A percentile compares a stretch with the other conserved stretches of the same genome.
Conservation (phyloP, 2,888 invertebrate species). For the Idaea straminata region DNA sequence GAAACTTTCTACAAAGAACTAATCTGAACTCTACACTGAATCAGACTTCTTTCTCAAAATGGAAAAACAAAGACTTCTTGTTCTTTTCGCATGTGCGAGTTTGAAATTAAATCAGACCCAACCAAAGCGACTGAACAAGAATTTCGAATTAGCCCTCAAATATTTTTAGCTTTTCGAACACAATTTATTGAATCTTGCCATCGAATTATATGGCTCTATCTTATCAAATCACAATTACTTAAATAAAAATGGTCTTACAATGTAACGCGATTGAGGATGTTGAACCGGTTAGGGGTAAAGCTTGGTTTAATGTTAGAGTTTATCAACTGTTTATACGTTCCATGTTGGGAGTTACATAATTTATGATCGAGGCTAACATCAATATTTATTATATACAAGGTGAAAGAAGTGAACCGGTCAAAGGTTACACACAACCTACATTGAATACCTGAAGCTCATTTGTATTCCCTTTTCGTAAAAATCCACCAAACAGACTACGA, state of each 20-base stretch:
- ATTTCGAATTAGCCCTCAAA: slow-evolving; percentile 48
- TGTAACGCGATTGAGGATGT: slow-evolving; percentile 38
- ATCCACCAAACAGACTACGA: slow-evolving; percentile 23
- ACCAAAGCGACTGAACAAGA: slow-evolving; percentile 37
- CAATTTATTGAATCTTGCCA: slow-evolving; percentile 52
- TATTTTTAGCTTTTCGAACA: slow-evolving; percentile 36
- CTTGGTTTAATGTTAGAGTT: slow-evolving; percentile 44
- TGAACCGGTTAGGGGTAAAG: slow-evolving; percentile 43
- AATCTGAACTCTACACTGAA: slow-evolving; percentile 55
- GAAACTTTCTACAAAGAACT: slow-evolving; percentile 48
- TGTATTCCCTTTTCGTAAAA: slow-evolving; percentile 22
- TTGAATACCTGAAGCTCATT: slow-evolving; percentile 16
- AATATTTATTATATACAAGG: slow-evolving; percentile 47
- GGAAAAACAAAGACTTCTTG: slow-evolving; percentile 45
- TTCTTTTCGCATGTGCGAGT: slow-evolving; percentile 41
- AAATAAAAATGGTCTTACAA: slow-evolving; percentile 58
- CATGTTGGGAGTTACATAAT: slow-evolving; percentile 45
- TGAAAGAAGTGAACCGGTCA: slow-evolving; percentile 29
- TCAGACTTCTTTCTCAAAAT: slow-evolving; percentile 50
- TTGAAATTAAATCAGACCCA: slow-evolving; percentile 46
- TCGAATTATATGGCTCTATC: slow-evolving; percentile 38
- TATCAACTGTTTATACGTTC: slow-evolving; percentile 53
- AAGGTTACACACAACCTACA: slow-evolving; percentile 21
- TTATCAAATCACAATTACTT: slow-evolving; percentile 63
- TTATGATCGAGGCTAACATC: slow-evolving; percentile 47